Conservation (phyloP, 2,113 vertebrate genomes). For the Leptosomus discolor region DNA sequence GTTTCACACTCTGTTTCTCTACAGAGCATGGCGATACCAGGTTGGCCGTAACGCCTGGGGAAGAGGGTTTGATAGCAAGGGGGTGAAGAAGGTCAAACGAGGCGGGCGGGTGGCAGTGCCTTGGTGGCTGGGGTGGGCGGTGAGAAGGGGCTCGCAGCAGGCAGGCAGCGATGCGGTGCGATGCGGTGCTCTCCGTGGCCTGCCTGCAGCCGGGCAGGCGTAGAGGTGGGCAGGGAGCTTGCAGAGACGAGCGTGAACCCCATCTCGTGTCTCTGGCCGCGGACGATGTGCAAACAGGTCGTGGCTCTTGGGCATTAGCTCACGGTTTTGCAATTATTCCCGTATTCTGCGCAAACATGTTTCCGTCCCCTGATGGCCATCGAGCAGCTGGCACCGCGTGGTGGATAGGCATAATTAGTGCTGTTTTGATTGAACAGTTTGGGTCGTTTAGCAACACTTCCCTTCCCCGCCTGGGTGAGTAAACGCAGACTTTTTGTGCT, state of each 20-base stretch:
- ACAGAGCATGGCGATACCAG: not conserved
- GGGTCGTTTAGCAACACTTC: not conserved
- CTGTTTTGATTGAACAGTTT: not conserved
- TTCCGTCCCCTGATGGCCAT: not conserved
- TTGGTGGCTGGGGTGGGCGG: not conserved
- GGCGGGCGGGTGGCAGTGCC: accelerated
- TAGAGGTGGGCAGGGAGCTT: not conserved
- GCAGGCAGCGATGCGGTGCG: accelerated
- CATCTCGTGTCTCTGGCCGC: not conserved
- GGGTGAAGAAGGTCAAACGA: not conserved
- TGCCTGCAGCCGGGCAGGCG: not conserved
- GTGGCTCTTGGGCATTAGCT: accelerated
- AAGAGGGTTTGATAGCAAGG: not conserved
- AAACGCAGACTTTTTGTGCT: not conserved
- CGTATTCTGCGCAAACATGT: not conserved
- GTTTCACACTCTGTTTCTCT: not conserved
- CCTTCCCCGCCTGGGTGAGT: not conserved
- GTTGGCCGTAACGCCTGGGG: not conserved
- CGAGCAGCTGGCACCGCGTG: not conserved
- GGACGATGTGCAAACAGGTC: not conserved
- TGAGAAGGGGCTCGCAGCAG: not conserved
- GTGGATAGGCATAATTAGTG: not conserved
- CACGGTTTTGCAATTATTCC: not conserved
- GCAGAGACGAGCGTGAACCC: not conserved
- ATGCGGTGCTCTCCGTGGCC: not conserved